Evolutionary conservation across 1,140 invertebrate species (phyloP).

Genomic region (Cotesia glomerata): DNA sequence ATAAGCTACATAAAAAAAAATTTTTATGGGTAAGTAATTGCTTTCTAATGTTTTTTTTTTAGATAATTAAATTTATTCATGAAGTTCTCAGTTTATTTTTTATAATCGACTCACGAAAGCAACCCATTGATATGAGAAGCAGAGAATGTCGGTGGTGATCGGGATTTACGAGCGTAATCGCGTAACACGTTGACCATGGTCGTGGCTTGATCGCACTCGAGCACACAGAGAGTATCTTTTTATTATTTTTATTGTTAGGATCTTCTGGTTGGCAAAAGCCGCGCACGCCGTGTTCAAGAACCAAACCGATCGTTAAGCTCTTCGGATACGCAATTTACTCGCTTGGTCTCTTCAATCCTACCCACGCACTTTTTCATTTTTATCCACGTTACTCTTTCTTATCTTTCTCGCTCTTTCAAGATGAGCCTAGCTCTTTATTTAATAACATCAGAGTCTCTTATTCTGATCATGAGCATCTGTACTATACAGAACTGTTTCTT

Average conservation of each 20-base stretch:
- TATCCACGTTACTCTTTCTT: background rate
- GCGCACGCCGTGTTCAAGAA: background rate
- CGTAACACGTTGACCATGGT: constrained; percentile 33
- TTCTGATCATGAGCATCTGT: background rate
- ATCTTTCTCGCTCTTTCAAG: background rate
- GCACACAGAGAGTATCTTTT: background rate
- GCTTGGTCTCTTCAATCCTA: constrained; percentile 9
- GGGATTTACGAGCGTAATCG: constrained; percentile 36
- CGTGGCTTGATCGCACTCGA: constrained; percentile 12
- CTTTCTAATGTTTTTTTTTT: background rate
- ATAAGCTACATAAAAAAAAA: too few relatives aligned
- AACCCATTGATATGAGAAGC: constrained; percentile 22
- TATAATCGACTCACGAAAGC: constrained; percentile 28
- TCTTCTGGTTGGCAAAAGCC: background rate
- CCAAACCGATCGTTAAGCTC: constrained; percentile 8
- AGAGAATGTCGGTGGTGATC: constrained; percentile 23
- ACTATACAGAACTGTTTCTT: too few relatives aligned
- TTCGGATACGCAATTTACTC: constrained; percentile 16
- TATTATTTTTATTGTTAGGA: too few relatives aligned
- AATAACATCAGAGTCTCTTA: background rate
- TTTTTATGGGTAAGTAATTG: too few relatives aligned
- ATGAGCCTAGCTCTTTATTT: too few relatives aligned
- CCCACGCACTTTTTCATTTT: constrained; percentile 4
- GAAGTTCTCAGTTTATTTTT: constrained; percentile 16
- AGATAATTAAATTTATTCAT: background rate